Percentiles rank a stretch among this genome's conserved stretches.
Evolutionary conservation across 2,113 vertebrate genomes (phyloP).

Genomic region (Pitta sordida): DNA sequence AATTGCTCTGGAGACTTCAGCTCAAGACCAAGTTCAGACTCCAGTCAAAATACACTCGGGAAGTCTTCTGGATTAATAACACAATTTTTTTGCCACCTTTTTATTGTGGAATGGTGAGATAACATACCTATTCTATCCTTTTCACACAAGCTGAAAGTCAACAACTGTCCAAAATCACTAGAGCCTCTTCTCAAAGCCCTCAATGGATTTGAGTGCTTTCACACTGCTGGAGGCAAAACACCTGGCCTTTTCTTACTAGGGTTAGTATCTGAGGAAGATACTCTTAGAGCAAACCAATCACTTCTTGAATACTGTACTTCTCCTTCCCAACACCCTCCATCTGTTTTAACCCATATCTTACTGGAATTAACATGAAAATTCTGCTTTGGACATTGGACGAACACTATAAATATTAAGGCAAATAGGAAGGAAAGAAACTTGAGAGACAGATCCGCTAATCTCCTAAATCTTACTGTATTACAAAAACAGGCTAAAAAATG

Average conservation of each 20-base stretch:
- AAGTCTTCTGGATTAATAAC: neutral
- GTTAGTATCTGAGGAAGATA: neutral
- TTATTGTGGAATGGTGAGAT: neutral
- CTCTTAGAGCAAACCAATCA: neutral
- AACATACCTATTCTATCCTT: neutral
- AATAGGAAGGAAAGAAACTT: neutral
- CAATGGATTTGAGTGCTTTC: neutral
- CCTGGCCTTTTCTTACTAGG: neutral
- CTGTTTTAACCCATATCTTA: neutral
- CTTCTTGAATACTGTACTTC: neutral
- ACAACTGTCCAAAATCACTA: constrained; percentile 5
- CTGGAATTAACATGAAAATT: neutral
- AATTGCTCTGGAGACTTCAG: neutral
- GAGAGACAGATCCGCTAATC: neutral
- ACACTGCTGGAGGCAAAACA: constrained; percentile 27
- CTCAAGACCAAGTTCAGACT: neutral
- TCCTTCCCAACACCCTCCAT: neutral
- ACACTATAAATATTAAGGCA: neutral
- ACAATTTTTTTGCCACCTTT: neutral
- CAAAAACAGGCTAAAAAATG: neutral
- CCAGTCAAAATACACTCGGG: neutral
- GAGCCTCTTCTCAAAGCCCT: neutral
- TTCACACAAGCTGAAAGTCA: neutral
- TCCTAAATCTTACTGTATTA: neutral
- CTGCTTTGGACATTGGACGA: neutral